Evolutionary conservation across 1,140 invertebrate species (phyloP).

Genomic region (Diorhabda sublineata): DNA sequence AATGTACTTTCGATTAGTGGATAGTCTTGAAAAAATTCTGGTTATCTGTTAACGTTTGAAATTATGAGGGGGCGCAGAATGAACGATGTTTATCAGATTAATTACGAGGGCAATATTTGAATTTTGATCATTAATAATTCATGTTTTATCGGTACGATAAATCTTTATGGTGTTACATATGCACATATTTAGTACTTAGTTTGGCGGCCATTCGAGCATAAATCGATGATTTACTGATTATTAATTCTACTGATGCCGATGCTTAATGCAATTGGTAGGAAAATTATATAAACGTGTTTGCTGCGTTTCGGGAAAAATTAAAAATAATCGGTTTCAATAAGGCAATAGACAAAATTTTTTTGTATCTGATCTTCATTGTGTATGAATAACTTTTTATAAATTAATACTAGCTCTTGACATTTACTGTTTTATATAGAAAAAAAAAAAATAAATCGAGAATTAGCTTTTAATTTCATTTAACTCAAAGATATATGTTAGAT

Average conservation of each 20-base stretch:
- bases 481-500: no score
- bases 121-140: conserved; percentile 42
- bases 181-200: conserved; percentile 36
- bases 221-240: conserved; percentile 1
- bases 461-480: no score
- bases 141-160: conserved; percentile 38
- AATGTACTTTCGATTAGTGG: neutral
- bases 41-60: neutral
- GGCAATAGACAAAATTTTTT: no score
- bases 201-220: conserved; percentile 1
- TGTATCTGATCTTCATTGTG: no score
- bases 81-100: conserved; percentile 27
- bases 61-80: conserved; percentile 10
- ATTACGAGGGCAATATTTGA: conserved; percentile 37
- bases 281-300: neutral
- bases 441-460: no score
- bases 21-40: neutral
- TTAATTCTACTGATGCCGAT: conserved; percentile 3
- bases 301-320: neutral
- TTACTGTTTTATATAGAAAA: no score
- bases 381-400: no score
- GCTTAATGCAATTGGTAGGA: neutral
- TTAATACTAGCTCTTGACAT: no score
- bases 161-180: conserved; percentile 42
- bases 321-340: no score